These are phyloP conservation scores for Tapirus terrestris DNA, from an alignment of 2,113 vertebrate genomes.

Conservation along the genomic window DNA sequence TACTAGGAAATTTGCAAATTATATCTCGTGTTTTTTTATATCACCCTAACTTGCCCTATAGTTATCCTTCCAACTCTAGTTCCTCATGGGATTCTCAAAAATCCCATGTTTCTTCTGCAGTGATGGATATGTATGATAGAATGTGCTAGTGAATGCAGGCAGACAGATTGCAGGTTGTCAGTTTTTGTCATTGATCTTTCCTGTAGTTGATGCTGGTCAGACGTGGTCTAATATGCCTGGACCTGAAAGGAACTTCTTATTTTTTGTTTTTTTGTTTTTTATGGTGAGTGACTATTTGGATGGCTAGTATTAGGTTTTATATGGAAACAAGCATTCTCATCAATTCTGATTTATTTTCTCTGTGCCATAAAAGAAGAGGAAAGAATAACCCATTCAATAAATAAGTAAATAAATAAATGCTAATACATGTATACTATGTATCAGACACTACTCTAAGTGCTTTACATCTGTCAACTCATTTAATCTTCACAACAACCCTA, in stretches of 20 bases:
- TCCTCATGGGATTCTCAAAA: background rate
- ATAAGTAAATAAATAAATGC: background rate
- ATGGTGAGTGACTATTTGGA: background rate
- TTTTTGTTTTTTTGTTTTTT: background rate
- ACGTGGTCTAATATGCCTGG: background rate
- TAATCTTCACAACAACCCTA: background rate
- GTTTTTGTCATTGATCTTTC: background rate
- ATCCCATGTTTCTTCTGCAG: background rate
- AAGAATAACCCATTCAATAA: background rate
- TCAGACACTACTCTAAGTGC: background rate
- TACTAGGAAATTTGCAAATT: conserved; percentile 34
- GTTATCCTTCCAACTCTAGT: background rate
- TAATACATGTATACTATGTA: background rate
- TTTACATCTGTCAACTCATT: background rate
- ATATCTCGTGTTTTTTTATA: background rate
- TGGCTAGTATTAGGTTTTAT: background rate
- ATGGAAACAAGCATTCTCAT: background rate
- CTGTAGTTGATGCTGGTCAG: background rate
- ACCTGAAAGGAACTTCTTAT: background rate
- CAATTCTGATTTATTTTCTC: background rate
- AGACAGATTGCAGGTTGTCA: background rate
- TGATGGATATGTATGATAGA: background rate
- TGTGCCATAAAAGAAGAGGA: background rate
- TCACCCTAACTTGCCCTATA: background rate
- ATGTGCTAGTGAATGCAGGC: background rate